Evolutionary conservation across 2,113 vertebrate genomes (phyloP).

Genomic region (Corythaeola cristata): DNA sequence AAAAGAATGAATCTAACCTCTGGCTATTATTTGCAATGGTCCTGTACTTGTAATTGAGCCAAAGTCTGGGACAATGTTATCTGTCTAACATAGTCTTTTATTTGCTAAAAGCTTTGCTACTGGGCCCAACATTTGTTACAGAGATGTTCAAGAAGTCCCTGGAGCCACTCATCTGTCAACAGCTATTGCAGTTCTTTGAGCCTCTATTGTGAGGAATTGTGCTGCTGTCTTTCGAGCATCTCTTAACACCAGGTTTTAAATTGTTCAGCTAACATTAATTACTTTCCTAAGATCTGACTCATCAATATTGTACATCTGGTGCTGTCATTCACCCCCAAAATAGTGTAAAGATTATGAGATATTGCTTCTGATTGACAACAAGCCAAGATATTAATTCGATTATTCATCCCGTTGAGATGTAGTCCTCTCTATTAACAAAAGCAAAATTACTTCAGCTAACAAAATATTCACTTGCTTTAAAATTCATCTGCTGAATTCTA

Average conservation of each 20-base stretch:
- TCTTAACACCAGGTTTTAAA: neutral
- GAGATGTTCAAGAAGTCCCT: neutral
- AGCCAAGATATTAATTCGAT: neutral
- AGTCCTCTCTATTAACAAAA: neutral
- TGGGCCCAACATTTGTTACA: neutral
- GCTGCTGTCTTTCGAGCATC: neutral
- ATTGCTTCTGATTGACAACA: neutral
- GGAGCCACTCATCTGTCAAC: neutral
- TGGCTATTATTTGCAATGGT: neutral
- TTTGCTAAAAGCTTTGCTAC: neutral
- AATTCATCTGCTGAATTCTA: neutral
- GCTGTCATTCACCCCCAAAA: neutral
- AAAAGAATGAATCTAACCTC: neutral
- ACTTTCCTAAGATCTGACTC: slow-evolving; percentile 8
- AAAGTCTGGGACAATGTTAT: neutral
- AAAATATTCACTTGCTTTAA: neutral
- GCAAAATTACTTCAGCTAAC: neutral
- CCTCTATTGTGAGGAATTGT: neutral
- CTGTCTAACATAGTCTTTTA: neutral
- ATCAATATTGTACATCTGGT: neutral
- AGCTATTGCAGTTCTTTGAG: neutral
- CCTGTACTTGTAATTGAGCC: neutral
- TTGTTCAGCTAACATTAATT: neutral
- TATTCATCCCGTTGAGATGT: neutral
- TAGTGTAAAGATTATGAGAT: neutral